Evolutionary conservation across 2,888 invertebrate species (phyloP).

Genomic region (Elgonia sp.): DNA sequence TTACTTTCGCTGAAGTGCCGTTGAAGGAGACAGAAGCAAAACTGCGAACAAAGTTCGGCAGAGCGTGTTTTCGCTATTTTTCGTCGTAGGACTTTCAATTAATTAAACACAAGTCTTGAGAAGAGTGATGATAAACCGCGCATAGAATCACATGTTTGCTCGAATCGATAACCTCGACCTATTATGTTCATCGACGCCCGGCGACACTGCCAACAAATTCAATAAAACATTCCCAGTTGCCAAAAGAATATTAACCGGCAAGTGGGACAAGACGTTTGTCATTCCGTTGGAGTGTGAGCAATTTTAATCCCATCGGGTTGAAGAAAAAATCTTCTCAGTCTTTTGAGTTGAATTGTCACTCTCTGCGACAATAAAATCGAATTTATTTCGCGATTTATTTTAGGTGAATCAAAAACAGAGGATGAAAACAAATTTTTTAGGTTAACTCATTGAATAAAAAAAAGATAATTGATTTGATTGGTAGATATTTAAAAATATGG

Average conservation of each 20-base stretch:
- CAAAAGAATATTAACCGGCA: slow-evolving; percentile 38
- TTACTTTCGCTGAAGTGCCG: slow-evolving; percentile 17
- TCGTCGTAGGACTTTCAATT: no score
- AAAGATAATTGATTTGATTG: no score
- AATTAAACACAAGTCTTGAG: slow-evolving; percentile 17
- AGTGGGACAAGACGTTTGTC: not conserved
- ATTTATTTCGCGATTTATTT: no score
- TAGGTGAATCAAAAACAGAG: no score
- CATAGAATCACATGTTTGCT: slow-evolving; percentile 16
- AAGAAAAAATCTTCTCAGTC: not conserved
- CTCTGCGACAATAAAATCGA: no score
- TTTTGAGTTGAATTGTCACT: not conserved
- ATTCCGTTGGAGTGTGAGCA: not conserved
- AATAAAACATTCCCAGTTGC: slow-evolving; percentile 38
- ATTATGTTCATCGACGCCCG: slow-evolving; percentile 17
- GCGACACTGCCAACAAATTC: slow-evolving; percentile 26
- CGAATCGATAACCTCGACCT: slow-evolving; percentile 5
- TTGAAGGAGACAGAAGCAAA: not conserved
- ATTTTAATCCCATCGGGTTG: slow-evolving; percentile 13
- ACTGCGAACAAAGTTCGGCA: not conserved
- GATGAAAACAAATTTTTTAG: no score
- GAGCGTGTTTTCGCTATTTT: no score
- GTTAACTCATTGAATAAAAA: no score
- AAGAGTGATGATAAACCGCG: slow-evolving; percentile 15
- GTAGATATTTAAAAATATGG: no score